A percentile compares a stretch with the other conserved stretches of the same genome.
Conservation (phyloP, 2,797 vertebrate species). For the Trichosurus vulpecula region DNA sequence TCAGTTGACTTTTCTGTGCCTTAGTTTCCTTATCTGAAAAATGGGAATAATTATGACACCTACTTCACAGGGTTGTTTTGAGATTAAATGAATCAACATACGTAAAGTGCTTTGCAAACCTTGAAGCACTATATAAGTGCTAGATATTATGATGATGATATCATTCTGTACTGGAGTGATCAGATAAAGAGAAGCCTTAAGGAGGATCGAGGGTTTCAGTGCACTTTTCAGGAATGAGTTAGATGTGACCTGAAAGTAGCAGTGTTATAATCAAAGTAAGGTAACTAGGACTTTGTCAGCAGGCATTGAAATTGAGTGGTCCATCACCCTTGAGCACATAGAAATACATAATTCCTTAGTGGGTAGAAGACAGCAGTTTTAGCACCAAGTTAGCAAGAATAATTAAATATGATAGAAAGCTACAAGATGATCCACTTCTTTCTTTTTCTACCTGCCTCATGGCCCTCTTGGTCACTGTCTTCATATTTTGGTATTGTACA, state of each 20-base stretch:
- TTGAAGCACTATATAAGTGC: not conserved
- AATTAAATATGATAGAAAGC: not conserved
- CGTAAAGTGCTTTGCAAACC: not conserved
- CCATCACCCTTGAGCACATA: not conserved
- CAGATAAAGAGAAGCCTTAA: not conserved
- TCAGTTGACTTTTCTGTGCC: not conserved
- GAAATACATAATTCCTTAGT: not conserved
- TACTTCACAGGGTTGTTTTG: not conserved
- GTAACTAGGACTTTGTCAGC: not conserved
- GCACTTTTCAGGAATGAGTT: not conserved
- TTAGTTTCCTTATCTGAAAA: not conserved
- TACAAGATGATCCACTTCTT: not conserved
- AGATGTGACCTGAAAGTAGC: not conserved
- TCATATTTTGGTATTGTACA: not conserved
- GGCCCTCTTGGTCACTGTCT: not conserved
- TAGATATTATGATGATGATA: not conserved
- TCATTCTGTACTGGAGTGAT: not conserved
- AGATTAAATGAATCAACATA: not conserved
- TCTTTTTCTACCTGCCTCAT: not conserved
- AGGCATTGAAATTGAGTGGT: not conserved
- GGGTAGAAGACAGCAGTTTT: not conserved
- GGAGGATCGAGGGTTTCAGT: not conserved
- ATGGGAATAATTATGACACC: not conserved
- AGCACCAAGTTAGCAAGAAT: not conserved
- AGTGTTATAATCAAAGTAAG: not conserved